A percentile compares a stretch with the other conserved stretches of the same genome.
These are phyloP conservation scores for Oscarella lobularis DNA, from an alignment of 37 sponge, comb jelly and placozoan genomes.

Conservation along the genomic window DNA sequence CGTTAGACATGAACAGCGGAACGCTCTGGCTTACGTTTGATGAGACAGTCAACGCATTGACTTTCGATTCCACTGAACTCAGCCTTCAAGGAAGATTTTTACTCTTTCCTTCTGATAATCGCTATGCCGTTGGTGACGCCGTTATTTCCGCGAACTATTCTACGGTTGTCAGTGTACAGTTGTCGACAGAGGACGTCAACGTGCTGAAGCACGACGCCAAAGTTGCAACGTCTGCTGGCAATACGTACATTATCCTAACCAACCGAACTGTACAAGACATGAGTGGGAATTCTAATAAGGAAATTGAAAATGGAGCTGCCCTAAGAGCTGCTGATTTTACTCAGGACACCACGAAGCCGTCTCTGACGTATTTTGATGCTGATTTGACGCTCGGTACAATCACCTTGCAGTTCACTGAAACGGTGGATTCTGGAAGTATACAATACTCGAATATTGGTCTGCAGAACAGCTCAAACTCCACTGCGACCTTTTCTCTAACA, in stretches of 20 bases:
- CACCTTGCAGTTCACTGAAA: slow-evolving; percentile 9
- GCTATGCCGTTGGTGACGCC: slow-evolving; percentile 35
- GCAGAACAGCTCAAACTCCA: neutral
- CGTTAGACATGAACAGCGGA: slow-evolving; percentile 49
- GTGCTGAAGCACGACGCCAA: slow-evolving; percentile 6
- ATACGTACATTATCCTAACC: slow-evolving; percentile 5
- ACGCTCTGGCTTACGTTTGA: slow-evolving; percentile 38
- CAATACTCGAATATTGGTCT: neutral
- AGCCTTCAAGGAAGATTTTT: slow-evolving; percentile 25
- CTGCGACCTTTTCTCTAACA: neutral
- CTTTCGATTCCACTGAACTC: slow-evolving; percentile 29
- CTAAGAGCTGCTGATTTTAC: neutral
- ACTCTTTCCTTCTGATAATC: neutral
- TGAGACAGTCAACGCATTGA: slow-evolving; percentile 47
- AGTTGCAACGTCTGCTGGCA: slow-evolving; percentile 4
- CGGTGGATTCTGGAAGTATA: slow-evolving; percentile 1
- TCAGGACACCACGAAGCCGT: neutral
- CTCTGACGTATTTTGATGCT: neutral
- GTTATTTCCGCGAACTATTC: slow-evolving; percentile 13
- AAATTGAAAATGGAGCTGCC: neutral
- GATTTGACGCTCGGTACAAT: neutral
- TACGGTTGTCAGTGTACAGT: neutral
- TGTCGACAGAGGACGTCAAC: slow-evolving; percentile 1
- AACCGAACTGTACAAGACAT: neutral
- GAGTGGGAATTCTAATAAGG: neutral